Evolutionary conservation across 2,113 vertebrate species (phyloP).

Genomic region (Nematolebias whitei): DNA sequence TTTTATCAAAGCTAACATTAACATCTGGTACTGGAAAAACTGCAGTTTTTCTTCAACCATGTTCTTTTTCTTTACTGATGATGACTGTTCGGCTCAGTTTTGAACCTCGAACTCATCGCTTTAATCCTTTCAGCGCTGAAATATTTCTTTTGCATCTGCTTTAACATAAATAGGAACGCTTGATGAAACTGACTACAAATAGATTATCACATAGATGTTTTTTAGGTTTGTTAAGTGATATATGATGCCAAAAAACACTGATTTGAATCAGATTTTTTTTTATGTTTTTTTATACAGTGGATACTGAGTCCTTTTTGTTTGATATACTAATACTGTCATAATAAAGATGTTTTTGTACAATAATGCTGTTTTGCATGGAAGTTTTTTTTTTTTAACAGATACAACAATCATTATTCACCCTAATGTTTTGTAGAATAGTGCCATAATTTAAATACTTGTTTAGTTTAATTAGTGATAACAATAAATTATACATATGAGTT

Average conservation of each 20-base stretch:
- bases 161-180: constrained; percentile 14
- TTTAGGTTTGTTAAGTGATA: constrained; percentile 25
- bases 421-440: neutral
- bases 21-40: constrained; percentile 33
- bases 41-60: constrained; percentile 22
- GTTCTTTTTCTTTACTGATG: neutral
- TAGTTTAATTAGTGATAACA: too few relatives aligned
- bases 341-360: constrained; percentile 77
- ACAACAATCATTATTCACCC: neutral
- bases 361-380: constrained; percentile 13
- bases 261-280: constrained; percentile 43
- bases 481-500: too few relatives aligned
- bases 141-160: neutral
- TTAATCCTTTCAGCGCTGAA: too few relatives aligned
- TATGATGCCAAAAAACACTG: constrained; percentile 31
- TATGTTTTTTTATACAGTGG: constrained; percentile 65
- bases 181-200: constrained; percentile 58
- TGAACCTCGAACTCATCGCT: too few relatives aligned
- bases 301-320: constrained; percentile 63
- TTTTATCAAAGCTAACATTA: constrained; percentile 33
- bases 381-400: neutral
- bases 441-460: too few relatives aligned
- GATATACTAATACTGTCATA: constrained; percentile 73
- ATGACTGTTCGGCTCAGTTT: neutral
- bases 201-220: constrained; percentile 20